Conservation (phyloP, 2,797 vertebrate species). For the Pagetopsis macropterus region DNA sequence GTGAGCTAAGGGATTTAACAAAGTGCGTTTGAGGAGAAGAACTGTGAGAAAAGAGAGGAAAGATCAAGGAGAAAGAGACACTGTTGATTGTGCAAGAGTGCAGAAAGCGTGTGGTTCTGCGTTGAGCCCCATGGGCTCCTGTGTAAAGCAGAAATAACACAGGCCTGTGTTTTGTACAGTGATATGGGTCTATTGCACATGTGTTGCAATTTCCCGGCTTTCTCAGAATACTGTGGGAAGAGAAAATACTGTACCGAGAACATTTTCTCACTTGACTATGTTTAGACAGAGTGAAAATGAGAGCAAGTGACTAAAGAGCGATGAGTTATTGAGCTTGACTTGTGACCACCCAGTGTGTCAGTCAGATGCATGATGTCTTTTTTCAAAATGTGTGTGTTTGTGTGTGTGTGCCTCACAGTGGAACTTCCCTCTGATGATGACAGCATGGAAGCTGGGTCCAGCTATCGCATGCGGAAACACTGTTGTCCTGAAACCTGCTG, state of each 20-base stretch:
- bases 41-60: constrained; percentile 68
- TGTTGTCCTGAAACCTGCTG: constrained; percentile 96
- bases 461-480: constrained; percentile 97
- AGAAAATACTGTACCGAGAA: constrained; percentile 73
- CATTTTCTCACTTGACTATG: constrained; percentile 78
- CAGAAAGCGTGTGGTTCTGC: constrained; percentile 76
- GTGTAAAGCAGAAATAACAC: constrained; percentile 80
- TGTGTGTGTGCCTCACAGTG: constrained; percentile 84
- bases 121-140: constrained; percentile 74
- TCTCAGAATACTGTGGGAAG: constrained; percentile 78
- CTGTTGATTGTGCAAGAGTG: constrained; percentile 74
- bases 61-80: constrained; percentile 72
- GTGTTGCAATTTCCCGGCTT: constrained; percentile 79
- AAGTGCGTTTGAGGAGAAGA: constrained; percentile 47
- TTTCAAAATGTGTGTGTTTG: constrained; percentile 42
- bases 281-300: constrained; percentile 78
- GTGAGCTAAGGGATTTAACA: constrained; percentile 43
- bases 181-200: constrained; percentile 77
- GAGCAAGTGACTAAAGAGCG: constrained; percentile 75
- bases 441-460: constrained; percentile 97
- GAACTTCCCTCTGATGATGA: constrained; percentile 99
- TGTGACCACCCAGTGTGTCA: constrained; percentile 77
- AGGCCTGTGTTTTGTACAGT: constrained; percentile 72
- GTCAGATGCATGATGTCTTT: constrained; percentile 70
- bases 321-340: constrained; percentile 77